These are phyloP conservation scores for Phenacoccus solenopsis DNA, from an alignment of 1,140 invertebrate genomes.

Conservation along the genomic window DNA sequence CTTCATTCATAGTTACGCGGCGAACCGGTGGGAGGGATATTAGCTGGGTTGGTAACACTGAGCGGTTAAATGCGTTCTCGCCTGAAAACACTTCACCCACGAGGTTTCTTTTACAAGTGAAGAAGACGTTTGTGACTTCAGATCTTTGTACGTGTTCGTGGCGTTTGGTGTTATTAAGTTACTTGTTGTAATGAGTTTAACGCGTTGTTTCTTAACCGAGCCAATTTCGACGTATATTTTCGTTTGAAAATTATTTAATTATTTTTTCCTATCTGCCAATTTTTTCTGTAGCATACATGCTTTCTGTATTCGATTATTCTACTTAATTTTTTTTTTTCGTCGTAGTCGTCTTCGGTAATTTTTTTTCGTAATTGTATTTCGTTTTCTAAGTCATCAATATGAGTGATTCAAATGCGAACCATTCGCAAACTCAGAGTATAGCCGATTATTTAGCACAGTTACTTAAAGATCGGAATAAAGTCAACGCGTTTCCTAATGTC, in stretches of 20 bases:
- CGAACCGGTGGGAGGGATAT: neutral
- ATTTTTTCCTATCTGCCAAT: neutral
- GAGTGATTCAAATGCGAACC: constrained; percentile 20
- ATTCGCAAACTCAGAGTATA: constrained; percentile 56
- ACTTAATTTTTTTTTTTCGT: constrained; percentile 1
- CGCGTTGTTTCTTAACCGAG: neutral
- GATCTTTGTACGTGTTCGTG: constrained; percentile 8
- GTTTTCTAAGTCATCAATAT: constrained; percentile 19
- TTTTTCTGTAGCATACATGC: neutral
- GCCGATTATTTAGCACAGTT: constrained; percentile 99
- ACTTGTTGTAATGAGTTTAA: constrained; percentile 1
- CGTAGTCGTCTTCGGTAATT: neutral
- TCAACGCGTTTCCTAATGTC: constrained; percentile 97
- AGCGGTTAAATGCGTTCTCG: constrained; percentile 1
- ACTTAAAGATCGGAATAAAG: constrained; percentile 99
- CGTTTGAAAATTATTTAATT: neutral
- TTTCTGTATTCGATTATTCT: neutral
- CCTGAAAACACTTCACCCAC: constrained; percentile 8
- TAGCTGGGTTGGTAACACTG: neutral
- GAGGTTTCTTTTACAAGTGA: constrained; percentile 12
- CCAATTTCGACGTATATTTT: neutral
- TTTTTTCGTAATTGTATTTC: neutral
- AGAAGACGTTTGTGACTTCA: constrained; percentile 6
- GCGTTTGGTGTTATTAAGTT: neutral
- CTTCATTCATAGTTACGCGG: too few relatives aligned